Base-by-base conservation (phyloP, 2,888 invertebrate genomes). In the Campoplex nolae region DNA sequence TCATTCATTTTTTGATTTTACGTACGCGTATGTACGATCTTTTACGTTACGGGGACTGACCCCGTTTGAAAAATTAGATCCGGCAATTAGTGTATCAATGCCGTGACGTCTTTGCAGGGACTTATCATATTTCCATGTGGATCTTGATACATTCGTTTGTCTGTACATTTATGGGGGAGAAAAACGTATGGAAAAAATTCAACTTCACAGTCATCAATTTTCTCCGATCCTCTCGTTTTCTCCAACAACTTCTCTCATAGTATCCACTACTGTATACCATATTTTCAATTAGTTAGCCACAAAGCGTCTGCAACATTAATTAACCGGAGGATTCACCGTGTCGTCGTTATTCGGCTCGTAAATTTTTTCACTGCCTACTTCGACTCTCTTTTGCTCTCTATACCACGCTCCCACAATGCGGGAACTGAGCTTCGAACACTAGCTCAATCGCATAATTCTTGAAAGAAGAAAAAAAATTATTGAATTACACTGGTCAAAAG, bases 271-370 rank as follows among this genome's bases (percentile, higher is more conserved):
- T 54, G n/a, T 67, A 74, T 75, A 38, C 38, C 32, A 35, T 45
- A 80, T 83, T 62, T n/a, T 71, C 76, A 86, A 80, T 86, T 86
- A 80, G 76, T 73, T 58, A 35, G 13, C 65, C 80, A 68, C 79
- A 56, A 83, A 76, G 80, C 80, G 56, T 80, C 76, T 56, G 73
- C 79, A 28, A 67, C 76, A 76, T 83, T 83, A 80, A 86, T 83
- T 83, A 86, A 13, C 56, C 68, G 48, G 73, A 42, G 80, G 83
- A 83, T 86, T 67, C 86, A 80, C 83, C 86, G 83, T 80, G 71
- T 79, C 83, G 83, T 45, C 74, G 74, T 81, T 82, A 78, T 87
- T 82, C 68, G 74, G 74, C 51, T 84, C 82, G 68, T 87, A 82
- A 84, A 81, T 87, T 79, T 65, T 23, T 32, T 65, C 80, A 70